Conservation (phyloP, 2,113 vertebrate species). For the Trichechus manatus region DNA sequence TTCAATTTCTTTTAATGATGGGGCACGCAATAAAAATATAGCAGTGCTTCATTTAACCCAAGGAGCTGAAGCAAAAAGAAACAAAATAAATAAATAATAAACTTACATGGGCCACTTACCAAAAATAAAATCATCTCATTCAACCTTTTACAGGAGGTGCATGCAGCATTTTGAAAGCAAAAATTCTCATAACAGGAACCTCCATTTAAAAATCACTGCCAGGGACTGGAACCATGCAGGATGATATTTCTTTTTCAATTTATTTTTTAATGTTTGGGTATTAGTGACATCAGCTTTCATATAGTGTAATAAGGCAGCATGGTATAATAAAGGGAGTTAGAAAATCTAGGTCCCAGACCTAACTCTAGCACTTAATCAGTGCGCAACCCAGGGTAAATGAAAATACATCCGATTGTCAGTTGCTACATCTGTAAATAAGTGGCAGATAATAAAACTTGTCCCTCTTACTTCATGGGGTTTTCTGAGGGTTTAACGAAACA, state of each 20-base stretch:
- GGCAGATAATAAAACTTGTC: conserved; percentile 11
- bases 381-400: neutral
- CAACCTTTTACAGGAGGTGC: conserved; percentile 73
- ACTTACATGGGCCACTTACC: conserved; percentile 59
- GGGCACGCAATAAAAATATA: conserved; percentile 65
- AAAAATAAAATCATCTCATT: conserved; percentile 68
- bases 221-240: conserved; percentile 60
- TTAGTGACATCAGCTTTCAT: conserved; percentile 73
- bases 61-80: conserved; percentile 57
- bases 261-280: conserved; percentile 76
- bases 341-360: conserved; percentile 37
- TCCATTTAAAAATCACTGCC: conserved; percentile 72
- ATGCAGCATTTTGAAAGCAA: conserved; percentile 72
- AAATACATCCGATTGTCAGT: neutral
- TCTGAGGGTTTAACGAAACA: conserved; percentile 14
- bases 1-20: conserved; percentile 73
- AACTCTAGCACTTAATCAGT: neutral
- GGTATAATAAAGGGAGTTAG: conserved; percentile 48
- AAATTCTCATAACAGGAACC: conserved; percentile 70
- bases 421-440: neutral
- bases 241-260: conserved; percentile 77
- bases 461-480: conserved; percentile 26
- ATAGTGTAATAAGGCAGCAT: conserved; percentile 51
- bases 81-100: conserved; percentile 75
- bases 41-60: conserved; percentile 39